phyloP scores from a whole-genome alignment of 2,888 invertebrate genomes.

The Seladonia tumulorum region DNA sequence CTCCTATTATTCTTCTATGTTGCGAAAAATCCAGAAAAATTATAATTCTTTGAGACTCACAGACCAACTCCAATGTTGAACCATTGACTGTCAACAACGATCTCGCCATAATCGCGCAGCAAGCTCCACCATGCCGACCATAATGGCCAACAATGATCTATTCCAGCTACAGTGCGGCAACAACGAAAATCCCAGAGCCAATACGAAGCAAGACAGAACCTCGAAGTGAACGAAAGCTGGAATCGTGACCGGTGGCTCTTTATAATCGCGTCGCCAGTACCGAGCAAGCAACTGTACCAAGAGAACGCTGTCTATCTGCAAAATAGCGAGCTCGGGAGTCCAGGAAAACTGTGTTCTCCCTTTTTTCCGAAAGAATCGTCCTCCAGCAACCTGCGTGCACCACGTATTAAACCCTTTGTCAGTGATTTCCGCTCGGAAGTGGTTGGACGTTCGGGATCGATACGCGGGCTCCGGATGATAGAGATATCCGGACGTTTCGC shows the following conservation, averaged over 20 bases:
- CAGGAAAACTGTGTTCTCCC: neutral
- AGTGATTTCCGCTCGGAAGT: slow-evolving; percentile 1
- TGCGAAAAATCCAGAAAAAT: neutral
- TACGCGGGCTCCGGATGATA: slow-evolving; percentile 1
- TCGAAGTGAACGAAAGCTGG: neutral
- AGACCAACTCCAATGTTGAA: neutral
- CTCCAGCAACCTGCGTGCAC: neutral
- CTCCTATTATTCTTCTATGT: no score
- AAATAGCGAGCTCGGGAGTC: neutral
- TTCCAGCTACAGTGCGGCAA: neutral
- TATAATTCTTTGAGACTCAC: neutral
- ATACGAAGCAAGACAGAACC: neutral
- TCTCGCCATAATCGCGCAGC: neutral
- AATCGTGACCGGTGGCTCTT: slow-evolving; percentile 2
- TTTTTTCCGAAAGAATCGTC: neutral
- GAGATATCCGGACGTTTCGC: slow-evolving; percentile 4
- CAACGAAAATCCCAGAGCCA: neutral
- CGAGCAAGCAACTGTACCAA: neutral
- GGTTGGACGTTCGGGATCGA: slow-evolving; percentile 15
- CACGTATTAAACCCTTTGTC: neutral
- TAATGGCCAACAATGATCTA: neutral
- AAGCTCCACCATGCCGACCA: neutral
- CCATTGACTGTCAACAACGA: neutral
- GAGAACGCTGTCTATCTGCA: neutral
- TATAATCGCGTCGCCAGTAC: slow-evolving; percentile 4